Conservation (phyloP, 2,888 invertebrate species). For the Drosophila paranaensis region DNA sequence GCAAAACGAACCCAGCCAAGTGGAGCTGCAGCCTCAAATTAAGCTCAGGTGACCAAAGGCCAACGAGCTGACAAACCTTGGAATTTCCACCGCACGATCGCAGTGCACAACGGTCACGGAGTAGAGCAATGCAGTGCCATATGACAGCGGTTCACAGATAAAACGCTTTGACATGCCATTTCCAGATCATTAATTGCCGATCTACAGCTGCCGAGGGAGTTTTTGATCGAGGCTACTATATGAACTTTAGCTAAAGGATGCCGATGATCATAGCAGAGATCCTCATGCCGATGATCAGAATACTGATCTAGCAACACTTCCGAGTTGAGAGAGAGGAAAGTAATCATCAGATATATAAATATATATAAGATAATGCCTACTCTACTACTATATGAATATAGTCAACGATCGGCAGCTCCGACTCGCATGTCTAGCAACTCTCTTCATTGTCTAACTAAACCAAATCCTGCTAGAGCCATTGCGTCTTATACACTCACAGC, state of each 20-base stretch:
- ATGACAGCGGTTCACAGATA: slow-evolving; percentile 65
- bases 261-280: no score
- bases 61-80: slow-evolving; percentile 83
- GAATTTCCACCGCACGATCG: slow-evolving; percentile 63
- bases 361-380: no score
- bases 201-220: slow-evolving; percentile 12
- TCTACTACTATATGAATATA: no score
- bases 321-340: no score
- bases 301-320: no score
- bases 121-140: slow-evolving; percentile 43
- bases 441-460: slow-evolving; percentile 21
- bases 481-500: slow-evolving; percentile 26
- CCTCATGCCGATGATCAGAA: no score
- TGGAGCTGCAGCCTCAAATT: slow-evolving; percentile 65
- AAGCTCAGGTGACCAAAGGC: slow-evolving; percentile 83
- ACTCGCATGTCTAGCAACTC: slow-evolving; percentile 2
- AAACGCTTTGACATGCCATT: slow-evolving; percentile 59
- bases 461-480: slow-evolving; percentile 8
- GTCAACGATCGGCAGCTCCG: neutral
- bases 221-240: neutral
- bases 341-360: no score
- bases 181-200: slow-evolving; percentile 70
- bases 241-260: neutral
- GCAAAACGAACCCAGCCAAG: slow-evolving; percentile 45
- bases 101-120: slow-evolving; percentile 59